Base-by-base conservation (phyloP, 2,888 invertebrate species). In the Cheilosia vulpina region DNA sequence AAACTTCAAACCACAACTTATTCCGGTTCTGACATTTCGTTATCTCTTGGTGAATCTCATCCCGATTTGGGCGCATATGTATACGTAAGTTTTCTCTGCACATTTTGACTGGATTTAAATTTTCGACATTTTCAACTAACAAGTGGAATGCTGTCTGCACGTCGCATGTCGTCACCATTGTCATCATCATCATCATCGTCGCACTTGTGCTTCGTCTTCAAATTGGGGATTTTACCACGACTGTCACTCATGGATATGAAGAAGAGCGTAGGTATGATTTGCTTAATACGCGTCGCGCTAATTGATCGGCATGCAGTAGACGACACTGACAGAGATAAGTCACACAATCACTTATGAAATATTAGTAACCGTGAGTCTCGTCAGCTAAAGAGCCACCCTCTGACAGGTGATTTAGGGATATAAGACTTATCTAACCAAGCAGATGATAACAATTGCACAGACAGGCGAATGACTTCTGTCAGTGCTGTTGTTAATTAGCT, bases 101-200 rank as follows among this genome's bases (percentile, higher is more conserved):
- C 81, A 62, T 57, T 81, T 81, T 69, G 63, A 81, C 62, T 81
- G 77, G 63, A 58, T 65, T 77, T 34, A 53, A 65, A 77, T 52
- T 69, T 13, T 53, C 65, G 77, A 77, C 81, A 71, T 53, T 82
- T 65, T 82, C 81, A 82, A 65, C 81, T 77, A 77, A 77, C 81
- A 77, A 71, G 63, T 63, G 75, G 60, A 63, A 34, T 63, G 57
- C 7, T 38, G 41, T 24, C 41, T 53, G 21, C 31, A 9, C 31
- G 60, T 78, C 52, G 43, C 43, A 43, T 62, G 69, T 63, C 45
- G 45, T 60, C 41, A n/a, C 13, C 63, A 17, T 45, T 19, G 15
- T 19, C 38, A 21, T 21, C 52, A 31, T 21, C 52, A 31, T 31
- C 31, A 15, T 45, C 27, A 15, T 43, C 24, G 34, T 21, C 52